Percentiles rank a stretch among this genome's conserved stretches.
Conservation (phyloP, 2,113 vertebrate species). For the Clarias magur region DNA sequence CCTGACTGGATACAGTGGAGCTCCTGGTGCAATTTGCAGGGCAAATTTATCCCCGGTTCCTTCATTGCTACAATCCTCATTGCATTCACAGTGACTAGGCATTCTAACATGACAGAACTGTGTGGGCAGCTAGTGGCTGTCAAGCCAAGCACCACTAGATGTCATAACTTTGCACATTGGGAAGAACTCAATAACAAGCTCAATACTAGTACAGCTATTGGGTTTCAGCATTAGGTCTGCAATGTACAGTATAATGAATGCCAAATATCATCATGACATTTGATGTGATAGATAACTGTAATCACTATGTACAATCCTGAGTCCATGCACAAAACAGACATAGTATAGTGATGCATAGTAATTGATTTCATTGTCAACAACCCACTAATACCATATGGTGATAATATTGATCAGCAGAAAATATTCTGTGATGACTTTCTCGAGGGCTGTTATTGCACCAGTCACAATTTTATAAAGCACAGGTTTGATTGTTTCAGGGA, state of each 20-base stretch:
- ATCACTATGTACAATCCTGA: conserved; percentile 9
- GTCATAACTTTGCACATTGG: conserved; percentile 35
- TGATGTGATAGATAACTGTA: neutral
- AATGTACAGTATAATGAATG: neutral
- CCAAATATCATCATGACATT: neutral
- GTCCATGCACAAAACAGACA: neutral
- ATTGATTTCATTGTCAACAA: neutral
- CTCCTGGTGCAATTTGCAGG: conserved; percentile 88
- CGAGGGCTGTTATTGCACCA: neutral
- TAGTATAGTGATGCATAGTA: no score
- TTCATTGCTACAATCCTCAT: conserved; percentile 85
- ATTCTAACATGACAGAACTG: conserved; percentile 6
- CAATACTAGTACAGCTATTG: neutral
- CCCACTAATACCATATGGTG: neutral
- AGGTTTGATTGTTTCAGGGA: neutral
- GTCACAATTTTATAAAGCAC: conserved; percentile 18
- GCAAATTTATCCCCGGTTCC: conserved; percentile 85
- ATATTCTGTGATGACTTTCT: neutral
- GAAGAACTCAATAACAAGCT: conserved; percentile 1
- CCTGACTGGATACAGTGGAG: conserved; percentile 83
- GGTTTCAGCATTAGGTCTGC: neutral
- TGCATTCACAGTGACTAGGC: conserved; percentile 83
- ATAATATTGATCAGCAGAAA: neutral
- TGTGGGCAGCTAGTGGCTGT: conserved; percentile 26
- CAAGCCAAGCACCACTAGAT: conserved; percentile 29